A percentile compares a stretch with the other conserved stretches of the same genome.
phyloP scores from a whole-genome alignment of 2,797 vertebrate genomes.

The Delichon dasypus region DNA sequence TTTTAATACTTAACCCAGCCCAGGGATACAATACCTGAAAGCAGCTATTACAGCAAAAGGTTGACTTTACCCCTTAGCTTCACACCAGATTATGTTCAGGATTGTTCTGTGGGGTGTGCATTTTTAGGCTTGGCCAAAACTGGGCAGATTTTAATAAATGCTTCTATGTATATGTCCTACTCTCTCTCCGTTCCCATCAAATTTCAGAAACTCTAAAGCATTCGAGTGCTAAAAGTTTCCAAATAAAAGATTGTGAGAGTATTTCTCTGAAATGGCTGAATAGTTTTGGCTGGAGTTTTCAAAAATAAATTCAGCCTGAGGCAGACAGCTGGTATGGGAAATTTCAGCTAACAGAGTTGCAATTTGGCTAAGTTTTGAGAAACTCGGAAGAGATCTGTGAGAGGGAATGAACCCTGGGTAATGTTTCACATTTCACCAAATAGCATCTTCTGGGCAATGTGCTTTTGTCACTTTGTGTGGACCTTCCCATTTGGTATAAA shows the following conservation, averaged over 20 bases:
- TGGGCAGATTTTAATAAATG: not conserved
- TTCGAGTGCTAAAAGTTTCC: constrained; percentile 32
- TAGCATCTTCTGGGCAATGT: not conserved
- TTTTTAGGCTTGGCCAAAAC: not conserved
- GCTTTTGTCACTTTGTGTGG: not conserved
- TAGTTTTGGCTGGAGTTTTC: constrained; percentile 53
- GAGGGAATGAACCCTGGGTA: not conserved
- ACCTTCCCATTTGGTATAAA: not conserved
- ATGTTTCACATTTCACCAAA: constrained; percentile 7
- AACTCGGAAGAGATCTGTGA: constrained; percentile 7
- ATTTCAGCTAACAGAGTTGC: constrained; percentile 39
- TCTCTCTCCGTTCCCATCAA: not conserved
- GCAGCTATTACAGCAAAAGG: not conserved
- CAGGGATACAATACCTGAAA: not conserved
- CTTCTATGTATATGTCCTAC: not conserved
- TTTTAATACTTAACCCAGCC: not conserved
- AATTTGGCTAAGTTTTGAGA: constrained; percentile 29
- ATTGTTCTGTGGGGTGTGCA: not conserved
- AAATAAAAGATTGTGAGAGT: constrained; percentile 46
- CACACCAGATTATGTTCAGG: not conserved
- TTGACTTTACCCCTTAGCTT: not conserved
- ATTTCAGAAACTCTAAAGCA: not conserved
- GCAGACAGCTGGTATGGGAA: constrained; percentile 51
- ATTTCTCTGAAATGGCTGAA: constrained; percentile 53
- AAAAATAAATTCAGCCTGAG: constrained; percentile 53